phyloP scores from a whole-genome alignment of 1,140 invertebrate genomes.

The Halesus radiatus region DNA sequence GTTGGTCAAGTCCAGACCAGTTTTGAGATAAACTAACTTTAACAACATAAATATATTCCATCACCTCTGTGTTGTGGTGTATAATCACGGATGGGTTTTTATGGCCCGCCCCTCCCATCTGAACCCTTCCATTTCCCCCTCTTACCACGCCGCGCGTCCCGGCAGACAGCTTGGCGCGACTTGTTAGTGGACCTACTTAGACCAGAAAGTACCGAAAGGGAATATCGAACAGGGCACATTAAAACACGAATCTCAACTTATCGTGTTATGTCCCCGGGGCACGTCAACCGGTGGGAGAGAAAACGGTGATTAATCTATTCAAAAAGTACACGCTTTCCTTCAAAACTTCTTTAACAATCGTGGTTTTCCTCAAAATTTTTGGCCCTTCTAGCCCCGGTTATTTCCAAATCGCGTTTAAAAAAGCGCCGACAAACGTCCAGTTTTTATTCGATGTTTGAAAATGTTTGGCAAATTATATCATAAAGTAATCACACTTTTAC shows the following conservation, averaged over 20 bases:
- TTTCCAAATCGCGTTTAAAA: no score
- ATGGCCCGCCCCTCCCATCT: neutral
- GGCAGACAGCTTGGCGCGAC: conserved; percentile 33
- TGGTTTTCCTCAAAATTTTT: no score
- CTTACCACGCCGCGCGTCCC: neutral
- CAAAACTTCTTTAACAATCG: no score
- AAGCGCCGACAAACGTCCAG: no score
- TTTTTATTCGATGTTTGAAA: no score
- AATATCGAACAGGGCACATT: neutral
- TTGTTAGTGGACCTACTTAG: conserved; percentile 4
- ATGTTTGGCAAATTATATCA: no score
- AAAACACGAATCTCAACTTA: neutral
- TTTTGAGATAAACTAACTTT: conserved; percentile 26
- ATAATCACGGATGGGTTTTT: conserved; percentile 36
- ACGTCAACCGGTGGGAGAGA: conserved; percentile 12
- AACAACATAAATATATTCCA: conserved; percentile 38
- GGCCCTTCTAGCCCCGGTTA: no score
- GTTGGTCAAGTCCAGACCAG: neutral
- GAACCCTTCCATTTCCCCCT: neutral
- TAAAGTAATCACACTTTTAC: no score
- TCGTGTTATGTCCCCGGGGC: neutral
- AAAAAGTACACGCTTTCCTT: neutral
- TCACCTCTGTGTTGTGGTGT: conserved; percentile 29
- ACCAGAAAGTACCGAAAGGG: neutral
- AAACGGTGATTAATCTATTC: conserved; percentile 16